These are phyloP conservation scores for Drosophila cardini DNA, from an alignment of 1,140 invertebrate species.

Conservation along the genomic window DNA sequence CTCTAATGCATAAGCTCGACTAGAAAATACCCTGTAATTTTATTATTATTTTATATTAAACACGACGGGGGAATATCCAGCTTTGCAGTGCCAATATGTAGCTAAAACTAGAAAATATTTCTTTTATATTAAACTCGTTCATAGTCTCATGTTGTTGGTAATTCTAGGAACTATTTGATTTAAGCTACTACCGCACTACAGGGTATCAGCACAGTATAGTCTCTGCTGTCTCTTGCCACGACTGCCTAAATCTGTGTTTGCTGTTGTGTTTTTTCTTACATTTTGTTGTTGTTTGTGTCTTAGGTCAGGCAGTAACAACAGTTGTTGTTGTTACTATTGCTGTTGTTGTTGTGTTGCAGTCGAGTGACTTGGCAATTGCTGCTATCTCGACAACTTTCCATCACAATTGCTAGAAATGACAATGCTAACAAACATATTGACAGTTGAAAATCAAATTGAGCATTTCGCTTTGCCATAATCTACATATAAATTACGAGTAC, in stretches of 20 bases:
- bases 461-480: slow-evolving; percentile 58
- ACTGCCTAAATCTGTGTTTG: slow-evolving; percentile 27
- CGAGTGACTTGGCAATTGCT: slow-evolving; percentile 42
- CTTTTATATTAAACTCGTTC: too few relatives aligned
- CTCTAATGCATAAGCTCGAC: not conserved
- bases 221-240: slow-evolving; percentile 2
- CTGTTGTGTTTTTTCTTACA: slow-evolving; percentile 1
- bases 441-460: slow-evolving; percentile 77
- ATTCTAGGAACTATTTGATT: too few relatives aligned
- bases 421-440: slow-evolving; percentile 61
- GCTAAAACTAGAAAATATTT: too few relatives aligned
- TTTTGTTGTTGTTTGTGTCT: slow-evolving; percentile 29
- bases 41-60: too few relatives aligned
- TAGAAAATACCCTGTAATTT: slow-evolving; percentile 18
- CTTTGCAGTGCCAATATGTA: too few relatives aligned
- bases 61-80: too few relatives aligned
- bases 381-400: slow-evolving; percentile 62
- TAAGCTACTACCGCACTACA: not conserved
- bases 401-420: slow-evolving; percentile 46
- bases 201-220: slow-evolving; percentile 24
- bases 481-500: slow-evolving; percentile 73
- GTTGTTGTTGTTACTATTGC: not conserved
- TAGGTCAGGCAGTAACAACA: slow-evolving; percentile 25
- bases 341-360: slow-evolving; percentile 12
- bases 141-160: too few relatives aligned